Conservation (phyloP, 2,797 vertebrate species). For the Oreochromis mossambicus region DNA sequence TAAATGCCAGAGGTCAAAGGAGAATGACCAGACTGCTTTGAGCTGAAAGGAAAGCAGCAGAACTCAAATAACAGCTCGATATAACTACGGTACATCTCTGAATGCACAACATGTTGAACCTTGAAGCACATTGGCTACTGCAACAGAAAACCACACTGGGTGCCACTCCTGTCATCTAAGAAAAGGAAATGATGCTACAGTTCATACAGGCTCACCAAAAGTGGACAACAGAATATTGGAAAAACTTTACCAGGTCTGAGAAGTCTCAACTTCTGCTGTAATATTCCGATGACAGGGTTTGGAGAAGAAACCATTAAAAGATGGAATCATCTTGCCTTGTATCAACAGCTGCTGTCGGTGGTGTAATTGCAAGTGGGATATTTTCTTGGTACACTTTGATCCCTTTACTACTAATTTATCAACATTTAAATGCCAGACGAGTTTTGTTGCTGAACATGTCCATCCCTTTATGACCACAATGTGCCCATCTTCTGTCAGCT, state of each 20-base stretch:
- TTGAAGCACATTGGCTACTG: not conserved
- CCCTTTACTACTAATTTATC: not conserved
- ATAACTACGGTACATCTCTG: not conserved
- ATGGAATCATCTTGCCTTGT: not conserved
- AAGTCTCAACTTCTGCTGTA: not conserved
- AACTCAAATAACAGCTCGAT: not conserved
- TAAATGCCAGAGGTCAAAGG: not conserved
- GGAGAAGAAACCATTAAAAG: not conserved
- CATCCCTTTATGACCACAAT: not conserved
- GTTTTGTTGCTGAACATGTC: rapidly evolving
- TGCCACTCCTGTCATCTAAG: not conserved
- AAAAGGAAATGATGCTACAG: not conserved
- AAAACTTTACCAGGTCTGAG: not conserved
- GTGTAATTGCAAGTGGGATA: not conserved
- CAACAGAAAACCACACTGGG: not conserved
- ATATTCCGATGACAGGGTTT: rapidly evolving
- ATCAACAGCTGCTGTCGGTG: not conserved
- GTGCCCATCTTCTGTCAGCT: rapidly evolving
- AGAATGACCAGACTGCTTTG: not conserved
- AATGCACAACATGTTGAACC: not conserved
- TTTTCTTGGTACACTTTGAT: not conserved
- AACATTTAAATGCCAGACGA: not conserved
- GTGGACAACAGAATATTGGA: not conserved
- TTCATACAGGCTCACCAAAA: not conserved
- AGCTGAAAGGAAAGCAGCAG: not conserved